Evolutionary conservation across 2,113 vertebrate genomes (phyloP).

Genomic region (Bubo bubo): DNA sequence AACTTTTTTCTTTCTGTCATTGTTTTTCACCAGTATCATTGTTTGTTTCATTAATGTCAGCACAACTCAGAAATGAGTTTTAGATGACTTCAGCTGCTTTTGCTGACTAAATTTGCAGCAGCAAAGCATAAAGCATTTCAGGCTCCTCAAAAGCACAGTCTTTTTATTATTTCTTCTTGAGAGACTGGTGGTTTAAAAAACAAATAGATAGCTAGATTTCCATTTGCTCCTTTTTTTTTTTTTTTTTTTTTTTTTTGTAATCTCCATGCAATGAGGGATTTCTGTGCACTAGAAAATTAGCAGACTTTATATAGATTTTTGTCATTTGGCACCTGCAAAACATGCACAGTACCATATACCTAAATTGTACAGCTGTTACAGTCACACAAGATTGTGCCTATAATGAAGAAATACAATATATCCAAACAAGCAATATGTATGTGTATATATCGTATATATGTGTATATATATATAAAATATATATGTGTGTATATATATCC

Average conservation of each 20-base stretch:
- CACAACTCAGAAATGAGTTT: slow-evolving; percentile 46
- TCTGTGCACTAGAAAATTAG: background rate
- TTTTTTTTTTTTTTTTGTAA: background rate
- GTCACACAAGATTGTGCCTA: background rate
- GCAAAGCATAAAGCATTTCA: slow-evolving; percentile 22
- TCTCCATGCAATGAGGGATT: background rate
- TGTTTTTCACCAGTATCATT: background rate
- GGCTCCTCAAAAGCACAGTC: background rate
- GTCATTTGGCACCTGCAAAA: background rate
- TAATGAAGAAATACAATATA: background rate
- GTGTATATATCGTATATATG: too few species aligned
- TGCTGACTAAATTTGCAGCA: slow-evolving; percentile 44
- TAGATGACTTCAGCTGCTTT: slow-evolving; percentile 40
- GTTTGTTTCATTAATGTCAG: slow-evolving; percentile 47
- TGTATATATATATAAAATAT: background rate
- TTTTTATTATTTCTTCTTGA: slow-evolving; percentile 3
- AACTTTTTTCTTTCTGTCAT: background rate
- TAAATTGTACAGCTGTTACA: background rate
- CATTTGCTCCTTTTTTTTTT: background rate
- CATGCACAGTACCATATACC: background rate
- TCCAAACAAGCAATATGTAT: background rate
- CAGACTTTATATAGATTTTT: background rate
- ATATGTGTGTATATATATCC: background rate
- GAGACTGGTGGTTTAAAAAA: background rate
- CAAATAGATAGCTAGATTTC: background rate